Percentiles rank a stretch among this genome's conserved stretches.
These are phyloP conservation scores for Vesta saturnalis DNA, from an alignment of 2,888 invertebrate species.

Conservation along the genomic window DNA sequence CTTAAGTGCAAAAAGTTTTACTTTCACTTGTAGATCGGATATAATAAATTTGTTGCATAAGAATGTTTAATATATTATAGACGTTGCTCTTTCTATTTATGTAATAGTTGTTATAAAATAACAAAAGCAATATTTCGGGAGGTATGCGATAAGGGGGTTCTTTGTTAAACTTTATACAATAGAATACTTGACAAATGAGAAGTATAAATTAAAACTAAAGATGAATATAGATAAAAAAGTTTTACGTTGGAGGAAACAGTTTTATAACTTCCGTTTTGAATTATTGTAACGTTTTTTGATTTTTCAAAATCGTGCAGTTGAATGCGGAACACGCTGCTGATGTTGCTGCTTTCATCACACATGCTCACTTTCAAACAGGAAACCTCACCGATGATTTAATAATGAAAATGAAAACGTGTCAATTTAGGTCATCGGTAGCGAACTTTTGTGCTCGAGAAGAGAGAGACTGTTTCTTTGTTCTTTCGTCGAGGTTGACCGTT, in stretches of 20 bases:
- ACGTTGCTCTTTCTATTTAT: no score
- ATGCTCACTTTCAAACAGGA: conserved; percentile 42
- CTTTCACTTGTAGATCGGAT: conserved; percentile 44
- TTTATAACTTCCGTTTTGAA: no score
- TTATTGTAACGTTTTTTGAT: no score
- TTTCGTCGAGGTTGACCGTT: conserved; percentile 31
- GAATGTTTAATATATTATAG: no score
- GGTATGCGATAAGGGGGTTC: no score
- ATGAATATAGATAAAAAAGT: no score
- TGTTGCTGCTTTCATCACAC: conserved; percentile 14
- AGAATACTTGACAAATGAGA: no score
- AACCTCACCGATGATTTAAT: conserved; percentile 29
- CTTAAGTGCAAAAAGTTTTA: conserved; percentile 40
- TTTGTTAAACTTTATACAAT: no score
- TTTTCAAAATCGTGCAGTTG: background rate
- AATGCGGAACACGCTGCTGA: conserved; percentile 12
- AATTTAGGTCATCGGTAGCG: conserved; percentile 34
- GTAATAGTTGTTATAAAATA: no score
- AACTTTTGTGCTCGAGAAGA: conserved; percentile 22
- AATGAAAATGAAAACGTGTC: conserved; percentile 32
- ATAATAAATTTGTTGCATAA: background rate
- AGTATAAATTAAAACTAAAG: no score
- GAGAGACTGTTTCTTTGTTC: conserved; percentile 30
- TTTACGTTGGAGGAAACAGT: no score
- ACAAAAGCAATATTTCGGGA: no score